phyloP scores from a whole-genome alignment of 1,140 invertebrate species.

The Leptopilina clavipes region DNA sequence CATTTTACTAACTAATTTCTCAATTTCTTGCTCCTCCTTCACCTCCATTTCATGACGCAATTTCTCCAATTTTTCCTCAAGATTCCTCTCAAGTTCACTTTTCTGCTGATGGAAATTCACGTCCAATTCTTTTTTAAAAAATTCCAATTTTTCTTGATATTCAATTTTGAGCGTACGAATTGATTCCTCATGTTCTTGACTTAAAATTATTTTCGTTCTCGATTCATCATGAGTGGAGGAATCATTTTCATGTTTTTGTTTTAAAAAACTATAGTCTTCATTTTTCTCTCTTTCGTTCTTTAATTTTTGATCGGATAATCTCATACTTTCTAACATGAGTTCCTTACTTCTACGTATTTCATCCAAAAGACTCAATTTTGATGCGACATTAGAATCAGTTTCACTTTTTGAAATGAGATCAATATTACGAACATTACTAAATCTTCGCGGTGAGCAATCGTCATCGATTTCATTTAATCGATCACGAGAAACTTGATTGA shows the following conservation, averaged over 20 bases:
- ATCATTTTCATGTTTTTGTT: constrained; percentile 36
- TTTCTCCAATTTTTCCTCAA: constrained; percentile 69
- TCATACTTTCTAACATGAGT: constrained; percentile 62
- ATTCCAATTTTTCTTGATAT: constrained; percentile 62
- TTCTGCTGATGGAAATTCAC: constrained; percentile 74
- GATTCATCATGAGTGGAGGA: constrained; percentile 10
- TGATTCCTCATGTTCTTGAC: constrained; percentile 55
- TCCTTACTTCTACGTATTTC: constrained; percentile 60
- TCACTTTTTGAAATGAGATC: constrained; percentile 67
- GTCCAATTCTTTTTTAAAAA: constrained; percentile 70
- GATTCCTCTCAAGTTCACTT: constrained; percentile 70
- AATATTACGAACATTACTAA: constrained; percentile 67
- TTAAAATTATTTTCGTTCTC: constrained; percentile 42
- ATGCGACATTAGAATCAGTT: constrained; percentile 56
- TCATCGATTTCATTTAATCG: constrained; percentile 55
- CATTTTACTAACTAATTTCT: constrained; percentile 70
- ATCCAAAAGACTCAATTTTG: constrained; percentile 54
- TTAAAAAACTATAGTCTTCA: constrained; percentile 54
- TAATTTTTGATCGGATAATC: constrained; percentile 53
- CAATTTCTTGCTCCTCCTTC: constrained; percentile 68
- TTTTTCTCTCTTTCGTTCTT: constrained; percentile 63
- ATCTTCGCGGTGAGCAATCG: constrained; percentile 57
- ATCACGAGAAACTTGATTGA: constrained; percentile 63
- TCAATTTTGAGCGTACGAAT: constrained; percentile 59
- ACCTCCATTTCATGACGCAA: constrained; percentile 68